Percentiles rank a stretch among this genome's conserved stretches.
phyloP scores from a whole-genome alignment of 2,797 vertebrate species.

The Nasua narica region DNA sequence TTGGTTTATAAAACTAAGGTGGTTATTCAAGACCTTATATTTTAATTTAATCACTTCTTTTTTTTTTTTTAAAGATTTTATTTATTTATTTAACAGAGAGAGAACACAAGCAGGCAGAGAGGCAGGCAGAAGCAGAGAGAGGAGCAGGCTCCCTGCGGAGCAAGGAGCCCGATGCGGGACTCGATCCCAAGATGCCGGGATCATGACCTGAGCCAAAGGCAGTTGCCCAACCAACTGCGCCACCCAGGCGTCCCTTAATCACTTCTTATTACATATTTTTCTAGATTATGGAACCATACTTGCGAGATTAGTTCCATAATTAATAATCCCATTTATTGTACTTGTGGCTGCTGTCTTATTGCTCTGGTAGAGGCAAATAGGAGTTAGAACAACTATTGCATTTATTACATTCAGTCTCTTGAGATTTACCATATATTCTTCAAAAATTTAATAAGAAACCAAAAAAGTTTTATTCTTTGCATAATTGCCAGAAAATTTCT shows the following conservation, averaged over 20 bases:
- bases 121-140: no score
- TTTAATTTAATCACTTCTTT: background rate
- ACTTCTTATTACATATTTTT: conserved; percentile 26
- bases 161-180: no score
- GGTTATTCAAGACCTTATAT: background rate
- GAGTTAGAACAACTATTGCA: background rate
- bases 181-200: no score
- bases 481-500: background rate
- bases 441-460: background rate
- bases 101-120: no score
- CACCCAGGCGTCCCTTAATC: no score
- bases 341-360: background rate
- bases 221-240: no score
- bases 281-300: background rate
- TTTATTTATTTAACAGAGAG: no score
- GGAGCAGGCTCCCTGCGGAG: no score
- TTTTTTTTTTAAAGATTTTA: no score
- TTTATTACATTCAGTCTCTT: background rate
- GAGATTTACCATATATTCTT: conserved; percentile 22
- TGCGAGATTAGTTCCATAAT: conserved; percentile 15
- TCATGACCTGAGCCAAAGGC: no score
- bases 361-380: conserved; percentile 1
- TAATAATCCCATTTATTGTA: background rate
- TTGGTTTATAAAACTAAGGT: background rate
- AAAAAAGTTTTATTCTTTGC: background rate